Percentiles rank a stretch among this genome's conserved stretches.
phyloP scores from a whole-genome alignment of 2,888 invertebrate species.

The Mythimna lalbum region DNA sequence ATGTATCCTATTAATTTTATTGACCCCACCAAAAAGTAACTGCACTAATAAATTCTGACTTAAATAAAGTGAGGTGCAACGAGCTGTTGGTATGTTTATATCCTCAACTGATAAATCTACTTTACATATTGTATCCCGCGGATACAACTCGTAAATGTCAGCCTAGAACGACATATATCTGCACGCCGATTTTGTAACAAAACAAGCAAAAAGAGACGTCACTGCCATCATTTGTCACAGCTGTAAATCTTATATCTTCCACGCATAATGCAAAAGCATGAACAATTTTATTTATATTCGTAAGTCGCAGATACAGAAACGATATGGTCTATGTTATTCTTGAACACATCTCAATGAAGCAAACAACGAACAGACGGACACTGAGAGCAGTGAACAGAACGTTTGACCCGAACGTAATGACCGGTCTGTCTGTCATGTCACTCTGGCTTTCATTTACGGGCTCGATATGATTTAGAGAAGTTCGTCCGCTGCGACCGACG shows the following conservation, averaged over 20 bases:
- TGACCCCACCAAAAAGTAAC: constrained; percentile 1
- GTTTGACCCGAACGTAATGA: constrained; percentile 59
- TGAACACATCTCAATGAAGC: constrained; percentile 47
- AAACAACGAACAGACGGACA: constrained; percentile 53
- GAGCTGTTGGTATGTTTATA: not conserved
- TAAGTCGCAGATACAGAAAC: constrained; percentile 27
- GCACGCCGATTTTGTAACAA: constrained; percentile 28
- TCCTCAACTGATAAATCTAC: constrained; percentile 4
- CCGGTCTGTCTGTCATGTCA: constrained; percentile 64
- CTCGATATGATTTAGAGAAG: constrained; percentile 85
- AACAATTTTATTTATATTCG: constrained; percentile 41
- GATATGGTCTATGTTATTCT: constrained; percentile 17
- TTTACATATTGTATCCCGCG: constrained; percentile 14
- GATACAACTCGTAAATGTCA: constrained; percentile 24
- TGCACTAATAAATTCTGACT: constrained; percentile 5
- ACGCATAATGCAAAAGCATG: constrained; percentile 16
- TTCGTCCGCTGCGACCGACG: constrained; percentile 71
- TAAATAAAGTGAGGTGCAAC: not conserved
- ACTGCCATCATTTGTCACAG: constrained; percentile 33
- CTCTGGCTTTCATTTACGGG: constrained; percentile 71
- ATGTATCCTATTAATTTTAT: constrained; percentile 27
- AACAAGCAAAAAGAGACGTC: constrained; percentile 37
- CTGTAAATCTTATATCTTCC: constrained; percentile 34
- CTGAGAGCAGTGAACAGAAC: constrained; percentile 52
- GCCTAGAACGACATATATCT: constrained; percentile 14